These are phyloP conservation scores for Rallus limicola DNA, from an alignment of 2,113 vertebrate genomes.

Conservation along the genomic window DNA sequence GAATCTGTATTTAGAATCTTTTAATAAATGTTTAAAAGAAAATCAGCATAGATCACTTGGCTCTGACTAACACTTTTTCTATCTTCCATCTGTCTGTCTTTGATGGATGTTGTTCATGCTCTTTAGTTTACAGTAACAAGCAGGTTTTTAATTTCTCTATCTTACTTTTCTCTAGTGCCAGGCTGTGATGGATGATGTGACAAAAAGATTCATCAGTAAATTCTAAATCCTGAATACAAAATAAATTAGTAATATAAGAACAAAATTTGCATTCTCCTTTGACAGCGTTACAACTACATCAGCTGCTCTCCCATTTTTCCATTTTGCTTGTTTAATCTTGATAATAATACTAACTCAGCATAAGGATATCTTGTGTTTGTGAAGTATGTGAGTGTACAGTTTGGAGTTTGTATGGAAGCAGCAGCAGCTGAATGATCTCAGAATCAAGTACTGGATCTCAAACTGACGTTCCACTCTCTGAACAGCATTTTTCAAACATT, in stretches of 20 bases:
- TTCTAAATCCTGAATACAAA: slow-evolving; percentile 54
- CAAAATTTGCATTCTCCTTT: not conserved
- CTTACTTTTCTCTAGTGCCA: slow-evolving; percentile 12
- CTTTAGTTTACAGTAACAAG: slow-evolving; percentile 60
- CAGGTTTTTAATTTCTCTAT: slow-evolving; percentile 58
- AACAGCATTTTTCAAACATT: not conserved
- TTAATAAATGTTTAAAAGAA: slow-evolving; percentile 45
- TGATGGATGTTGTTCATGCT: slow-evolving; percentile 58
- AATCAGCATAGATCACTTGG: slow-evolving; percentile 28
- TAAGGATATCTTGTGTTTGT: not conserved
- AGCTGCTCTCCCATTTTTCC: not conserved
- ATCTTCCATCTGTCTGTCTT: slow-evolving; percentile 41
- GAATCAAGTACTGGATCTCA: not conserved
- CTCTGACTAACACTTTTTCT: not conserved
- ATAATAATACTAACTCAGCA: not conserved
- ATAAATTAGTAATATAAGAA: slow-evolving; percentile 23
- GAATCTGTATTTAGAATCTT: slow-evolving; percentile 1
- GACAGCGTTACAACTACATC: not conserved
- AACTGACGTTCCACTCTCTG: accelerated
- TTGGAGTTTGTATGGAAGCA: not conserved
- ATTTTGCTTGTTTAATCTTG: not conserved
- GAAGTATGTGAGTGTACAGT: not conserved
- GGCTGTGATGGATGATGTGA: slow-evolving; percentile 42
- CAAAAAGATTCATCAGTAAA: slow-evolving; percentile 30
- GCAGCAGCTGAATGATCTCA: not conserved